phyloP scores from a whole-genome alignment of 2,113 vertebrate genomes.

The Platanista minor region DNA sequence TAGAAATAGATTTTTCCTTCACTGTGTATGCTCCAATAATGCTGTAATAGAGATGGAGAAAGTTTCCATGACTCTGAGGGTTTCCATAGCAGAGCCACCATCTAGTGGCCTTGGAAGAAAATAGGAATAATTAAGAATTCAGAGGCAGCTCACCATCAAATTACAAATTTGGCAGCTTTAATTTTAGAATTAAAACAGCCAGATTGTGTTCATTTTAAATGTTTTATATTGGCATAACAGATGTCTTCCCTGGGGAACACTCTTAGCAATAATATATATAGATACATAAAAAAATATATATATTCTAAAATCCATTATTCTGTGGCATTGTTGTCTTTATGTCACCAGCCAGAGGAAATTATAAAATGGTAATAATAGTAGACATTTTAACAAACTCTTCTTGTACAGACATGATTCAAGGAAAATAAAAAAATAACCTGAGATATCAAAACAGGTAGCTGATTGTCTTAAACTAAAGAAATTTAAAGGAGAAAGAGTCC shows the following conservation, averaged over 20 bases:
- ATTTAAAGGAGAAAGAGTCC: not conserved
- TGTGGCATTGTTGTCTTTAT: conserved; percentile 32
- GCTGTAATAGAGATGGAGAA: conserved; percentile 30
- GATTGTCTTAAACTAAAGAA: conserved; percentile 8
- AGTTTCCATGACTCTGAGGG: not conserved
- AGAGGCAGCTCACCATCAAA: conserved; percentile 33
- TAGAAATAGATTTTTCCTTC: conserved; percentile 20
- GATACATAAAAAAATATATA: not conserved
- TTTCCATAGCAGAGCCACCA: conserved; percentile 19
- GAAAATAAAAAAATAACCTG: not conserved
- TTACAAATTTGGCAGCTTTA: conserved; percentile 61
- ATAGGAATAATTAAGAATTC: conserved; percentile 59
- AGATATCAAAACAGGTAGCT: conserved; percentile 48
- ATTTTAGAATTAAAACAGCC: conserved; percentile 64
- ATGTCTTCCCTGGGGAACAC: conserved; percentile 54
- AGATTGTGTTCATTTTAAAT: conserved; percentile 70
- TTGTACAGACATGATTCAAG: not conserved
- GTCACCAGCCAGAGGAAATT: conserved; percentile 36
- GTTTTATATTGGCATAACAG: conserved; percentile 67
- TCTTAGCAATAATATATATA: conserved; percentile 65
- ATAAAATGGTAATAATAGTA: not conserved
- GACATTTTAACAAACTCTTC: not conserved
- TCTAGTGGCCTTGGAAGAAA: conserved; percentile 40
- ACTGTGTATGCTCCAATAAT: not conserved
- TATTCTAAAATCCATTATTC: conserved; percentile 26